phyloP scores from a whole-genome alignment of 2,888 invertebrate genomes.

The Cybosia mesomella region DNA sequence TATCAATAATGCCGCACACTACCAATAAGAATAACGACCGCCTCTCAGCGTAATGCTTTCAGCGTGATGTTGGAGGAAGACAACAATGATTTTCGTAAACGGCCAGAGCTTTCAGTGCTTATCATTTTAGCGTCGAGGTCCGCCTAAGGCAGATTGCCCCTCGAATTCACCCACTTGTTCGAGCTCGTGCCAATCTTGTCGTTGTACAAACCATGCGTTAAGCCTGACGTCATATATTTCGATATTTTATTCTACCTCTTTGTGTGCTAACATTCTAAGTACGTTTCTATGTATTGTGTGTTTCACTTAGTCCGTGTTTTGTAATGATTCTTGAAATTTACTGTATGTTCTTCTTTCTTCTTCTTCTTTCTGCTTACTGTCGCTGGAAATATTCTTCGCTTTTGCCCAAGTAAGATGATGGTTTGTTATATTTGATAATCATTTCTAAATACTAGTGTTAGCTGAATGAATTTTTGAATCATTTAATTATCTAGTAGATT shows the following conservation, averaged over 20 bases:
- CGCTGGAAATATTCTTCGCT: constrained; percentile 48
- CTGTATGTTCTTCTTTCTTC: constrained; percentile 36
- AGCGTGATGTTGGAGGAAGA: too few relatives aligned
- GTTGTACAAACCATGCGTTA: too few relatives aligned
- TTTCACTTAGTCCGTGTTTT: constrained; percentile 6
- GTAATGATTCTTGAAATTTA: constrained; percentile 5
- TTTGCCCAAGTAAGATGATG: constrained; percentile 60
- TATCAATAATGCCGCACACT: too few relatives aligned
- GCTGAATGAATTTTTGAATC: background rate
- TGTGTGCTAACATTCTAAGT: background rate
- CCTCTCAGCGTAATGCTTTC: too few relatives aligned
- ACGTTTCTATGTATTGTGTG: constrained; percentile 1
- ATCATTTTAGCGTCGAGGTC: too few relatives aligned
- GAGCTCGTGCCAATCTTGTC: too few relatives aligned
- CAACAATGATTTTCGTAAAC: too few relatives aligned
- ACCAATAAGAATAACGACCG: too few relatives aligned
- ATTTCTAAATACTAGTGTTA: constrained; percentile 11
- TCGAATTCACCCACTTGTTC: too few relatives aligned
- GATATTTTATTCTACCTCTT: background rate
- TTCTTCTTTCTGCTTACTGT: constrained; percentile 54
- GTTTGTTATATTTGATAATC: constrained; percentile 35
- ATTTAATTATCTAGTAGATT: background rate
- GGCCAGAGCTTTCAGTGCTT: too few relatives aligned
- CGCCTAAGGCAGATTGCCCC: too few relatives aligned
- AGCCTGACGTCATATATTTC: background rate